Evolutionary conservation across 2,113 vertebrate species (phyloP).

Genomic region (Prinia subflava): DNA sequence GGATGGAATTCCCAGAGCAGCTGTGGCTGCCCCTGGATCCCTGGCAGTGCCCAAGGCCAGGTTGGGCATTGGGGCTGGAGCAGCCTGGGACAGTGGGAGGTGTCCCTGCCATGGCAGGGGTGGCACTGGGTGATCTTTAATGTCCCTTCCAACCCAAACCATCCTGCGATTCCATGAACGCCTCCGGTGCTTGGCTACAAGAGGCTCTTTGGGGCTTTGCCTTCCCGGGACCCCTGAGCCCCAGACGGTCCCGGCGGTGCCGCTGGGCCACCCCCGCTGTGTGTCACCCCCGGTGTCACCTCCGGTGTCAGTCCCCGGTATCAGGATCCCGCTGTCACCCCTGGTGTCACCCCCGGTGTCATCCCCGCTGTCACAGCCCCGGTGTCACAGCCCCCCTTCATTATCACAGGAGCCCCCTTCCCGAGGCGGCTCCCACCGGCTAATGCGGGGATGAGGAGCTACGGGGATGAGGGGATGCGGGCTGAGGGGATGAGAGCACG

Average conservation of each 20-base stretch:
- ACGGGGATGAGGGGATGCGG: too few relatives aligned
- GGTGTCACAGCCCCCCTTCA: not conserved
- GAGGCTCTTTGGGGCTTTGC: not conserved
- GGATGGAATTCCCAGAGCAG: not conserved
- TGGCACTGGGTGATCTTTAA: too few relatives aligned
- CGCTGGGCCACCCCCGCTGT: rapidly evolving
- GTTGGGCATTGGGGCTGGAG: not conserved
- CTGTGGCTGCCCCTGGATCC: not conserved
- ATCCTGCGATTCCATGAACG: rapidly evolving
- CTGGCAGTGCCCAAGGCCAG: not conserved
- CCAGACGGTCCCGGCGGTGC: not conserved
- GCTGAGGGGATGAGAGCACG: not conserved
- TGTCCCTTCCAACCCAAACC: not conserved
- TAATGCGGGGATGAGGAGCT: too few relatives aligned
- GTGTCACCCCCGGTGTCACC: not conserved
- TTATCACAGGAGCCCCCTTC: too few relatives aligned
- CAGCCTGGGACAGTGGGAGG: not conserved
- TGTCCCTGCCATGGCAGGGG: not conserved
- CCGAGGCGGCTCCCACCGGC: not conserved
- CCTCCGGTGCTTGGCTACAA: rapidly evolving
- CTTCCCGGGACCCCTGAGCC: not conserved
- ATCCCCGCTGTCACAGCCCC: not conserved
- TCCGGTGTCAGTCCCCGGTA: not conserved
- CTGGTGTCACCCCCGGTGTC: not conserved
- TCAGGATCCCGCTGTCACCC: not conserved